Evolutionary conservation across 2,797 vertebrate species (phyloP), one percentile per base, ranked within the genome.

Genomic region (Halcyon chelicuti): DNA sequence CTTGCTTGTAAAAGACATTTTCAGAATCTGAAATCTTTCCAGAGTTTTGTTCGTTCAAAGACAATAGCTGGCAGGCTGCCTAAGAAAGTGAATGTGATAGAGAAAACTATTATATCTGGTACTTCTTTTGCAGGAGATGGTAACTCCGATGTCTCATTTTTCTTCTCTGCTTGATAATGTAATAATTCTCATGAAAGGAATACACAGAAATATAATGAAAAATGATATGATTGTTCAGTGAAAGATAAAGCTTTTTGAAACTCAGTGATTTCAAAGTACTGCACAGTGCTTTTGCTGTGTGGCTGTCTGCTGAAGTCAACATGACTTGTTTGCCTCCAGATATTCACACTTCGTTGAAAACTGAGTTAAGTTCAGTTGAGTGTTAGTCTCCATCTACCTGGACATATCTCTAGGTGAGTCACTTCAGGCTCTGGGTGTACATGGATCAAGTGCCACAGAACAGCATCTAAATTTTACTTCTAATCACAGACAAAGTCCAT

Each of bases 211-310:
- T 75, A 70, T 93, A 88, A 96, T 93, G 85, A 94, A 93, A 96
- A 94, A 88, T 93, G 4, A 95, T 81, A 78, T 10, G 13, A 90
- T 75, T 75, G 62, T 88, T 58, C 95, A 93, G 52, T 90, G 89
- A 78, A 91, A 96, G 76, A 93, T 81, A 94, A 91, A 90, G 82
- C 51, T 94, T 75, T 94, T 83, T 81, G 91, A 94, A 93, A 91
- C 39, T 74, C 58, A 0, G 1, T 49, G 46, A 33, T 90, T 91
- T 86, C 68, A 44, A 89, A 77, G 33, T 72, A 77, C 6, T 3
- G 54, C 49, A 61, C 3, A 5, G 72, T 46, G n/a, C 79, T 91
- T 75, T 66, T 90, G 21, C 25, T 15, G 17, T 66, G 51, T 67
- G 84, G 55, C 67, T 14, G 28, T 65, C 66, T 9, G 5, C 15